Evolutionary conservation across 37 sponge, comb jelly and placozoan genomes (phyloP), one percentile per base, ranked within the genome.

Genomic region (Aplysina aerophoba): DNA sequence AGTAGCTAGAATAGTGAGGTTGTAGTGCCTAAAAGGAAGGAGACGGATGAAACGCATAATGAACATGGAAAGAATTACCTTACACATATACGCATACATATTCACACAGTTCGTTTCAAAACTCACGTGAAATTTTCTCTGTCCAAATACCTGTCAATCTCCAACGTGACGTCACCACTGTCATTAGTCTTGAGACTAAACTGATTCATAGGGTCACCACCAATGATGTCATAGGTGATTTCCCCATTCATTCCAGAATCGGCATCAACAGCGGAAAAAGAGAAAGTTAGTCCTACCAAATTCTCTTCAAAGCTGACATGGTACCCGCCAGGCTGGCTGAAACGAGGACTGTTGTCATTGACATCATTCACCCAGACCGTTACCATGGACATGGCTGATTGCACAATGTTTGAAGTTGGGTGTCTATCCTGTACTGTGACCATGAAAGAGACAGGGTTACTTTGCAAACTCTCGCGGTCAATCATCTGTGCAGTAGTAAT

Each of bases 231-330:
- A 65, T 89, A 93, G 13, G 85, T 79, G 2, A 93, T 55, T 20
- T 54, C 57, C 1, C 87, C 89, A 60, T 89, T 87, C 3, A 25
- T 36, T 21, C 85, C 88, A 55, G 74, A 73, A 53, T 95, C 95
- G 0, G 27, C 31, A 71, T 94, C 94, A n/a, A 36, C 25, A 24
- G 92, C 95, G 0, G 20, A 31, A 30, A 95, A 53, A 15, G 44
- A 20, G n/a, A 53, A 50, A 3, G 44, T 53, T 14, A 40, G 1
- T 21, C 20, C 16, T 19, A 36, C 12, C 2, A 40, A 1, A 41
- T 75, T 37, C 39, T 75, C 78, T 24, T 22, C 53, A 21, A 75
- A 41, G 1, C 11, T 36, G 34, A 69, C 27, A 19, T 4, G 11
- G 25, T 75, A 19, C 4, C n/a, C 37, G 0, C 22, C 44, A 22